Conservation (phyloP, 2,888 invertebrate genomes). For the Machimus atricapillus region DNA sequence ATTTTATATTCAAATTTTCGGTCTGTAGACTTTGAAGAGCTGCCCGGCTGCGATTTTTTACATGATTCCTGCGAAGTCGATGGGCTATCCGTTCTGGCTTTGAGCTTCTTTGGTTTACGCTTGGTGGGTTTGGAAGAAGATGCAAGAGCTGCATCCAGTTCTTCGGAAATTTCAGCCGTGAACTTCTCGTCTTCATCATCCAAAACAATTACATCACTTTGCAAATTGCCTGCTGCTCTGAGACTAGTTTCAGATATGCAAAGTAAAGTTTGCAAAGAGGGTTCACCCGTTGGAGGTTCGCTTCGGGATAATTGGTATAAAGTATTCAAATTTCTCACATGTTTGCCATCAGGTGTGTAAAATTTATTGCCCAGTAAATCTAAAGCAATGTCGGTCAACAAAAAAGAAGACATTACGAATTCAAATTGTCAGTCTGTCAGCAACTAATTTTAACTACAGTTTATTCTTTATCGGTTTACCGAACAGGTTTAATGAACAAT, state of each 20-base stretch:
- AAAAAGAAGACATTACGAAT: background rate
- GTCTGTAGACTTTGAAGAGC: background rate
- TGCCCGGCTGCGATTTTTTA: background rate
- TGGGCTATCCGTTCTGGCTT: too few relatives aligned
- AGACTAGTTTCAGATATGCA: background rate
- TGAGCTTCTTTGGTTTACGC: too few relatives aligned
- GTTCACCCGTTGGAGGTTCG: background rate
- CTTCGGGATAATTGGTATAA: background rate
- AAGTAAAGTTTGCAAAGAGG: background rate
- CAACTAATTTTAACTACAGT: too few relatives aligned
- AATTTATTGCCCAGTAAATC: constrained; percentile 24
- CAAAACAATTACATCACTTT: background rate
- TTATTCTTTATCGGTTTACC: too few relatives aligned
- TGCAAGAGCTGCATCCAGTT: background rate
- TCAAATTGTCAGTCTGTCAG: too few relatives aligned
- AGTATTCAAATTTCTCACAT: background rate
- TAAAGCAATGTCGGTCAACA: constrained; percentile 19
- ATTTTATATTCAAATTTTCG: background rate
- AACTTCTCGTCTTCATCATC: background rate
- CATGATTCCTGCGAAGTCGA: background rate
- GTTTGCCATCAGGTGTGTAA: background rate
- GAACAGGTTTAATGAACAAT: too few relatives aligned
- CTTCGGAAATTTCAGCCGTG: background rate
- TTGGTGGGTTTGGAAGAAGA: background rate
- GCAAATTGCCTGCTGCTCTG: background rate